These are phyloP conservation scores for Amphimedon queenslandica DNA, from an alignment of 37 sponge, comb jelly and placozoan species.

Conservation along the genomic window DNA sequence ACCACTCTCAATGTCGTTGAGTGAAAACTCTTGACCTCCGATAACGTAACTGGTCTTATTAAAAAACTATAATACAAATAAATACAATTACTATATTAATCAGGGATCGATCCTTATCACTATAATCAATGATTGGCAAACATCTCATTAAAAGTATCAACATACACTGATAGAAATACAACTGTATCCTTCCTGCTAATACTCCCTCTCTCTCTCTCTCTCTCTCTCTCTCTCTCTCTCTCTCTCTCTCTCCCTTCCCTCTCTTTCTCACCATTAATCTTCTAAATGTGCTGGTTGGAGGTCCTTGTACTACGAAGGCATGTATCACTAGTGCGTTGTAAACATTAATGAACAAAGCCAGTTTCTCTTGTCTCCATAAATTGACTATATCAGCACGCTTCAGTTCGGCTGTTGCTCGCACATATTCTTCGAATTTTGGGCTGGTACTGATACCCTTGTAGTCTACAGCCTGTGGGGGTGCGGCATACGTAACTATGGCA, in stretches of 20 bases:
- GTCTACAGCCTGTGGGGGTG: conserved; percentile 68
- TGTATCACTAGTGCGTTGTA: conserved; percentile 97
- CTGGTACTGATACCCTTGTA: conserved; percentile 83
- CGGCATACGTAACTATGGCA: not conserved
- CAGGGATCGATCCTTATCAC: no score
- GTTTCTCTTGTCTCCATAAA: conserved; percentile 63
- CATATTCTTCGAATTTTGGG: conserved; percentile 82
- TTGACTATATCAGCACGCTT: conserved; percentile 72
- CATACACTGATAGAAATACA: no score
- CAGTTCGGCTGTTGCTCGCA: conserved; percentile 79
- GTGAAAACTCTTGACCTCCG: conserved; percentile 79
- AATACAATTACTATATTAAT: no score
- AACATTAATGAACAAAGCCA: conserved; percentile 93
- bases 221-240: no score
- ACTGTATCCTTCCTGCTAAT: no score
- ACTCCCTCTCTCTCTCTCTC: no score
- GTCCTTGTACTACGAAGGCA: conserved; percentile 87
- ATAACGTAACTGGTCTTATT: conserved; percentile 78
- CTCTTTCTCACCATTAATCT: conserved; percentile 71
- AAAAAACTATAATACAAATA: conserved; percentile 83
- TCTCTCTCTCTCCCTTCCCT: no score
- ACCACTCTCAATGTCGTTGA: conserved; percentile 98
- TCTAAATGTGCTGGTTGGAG: conserved; percentile 73
- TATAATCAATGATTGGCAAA: no score
- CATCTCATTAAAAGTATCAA: no score